A percentile compares a stretch with the other conserved stretches of the same genome.
These are phyloP conservation scores for Polyodon spathula DNA, from an alignment of 2,113 vertebrate genomes.

Conservation along the genomic window DNA sequence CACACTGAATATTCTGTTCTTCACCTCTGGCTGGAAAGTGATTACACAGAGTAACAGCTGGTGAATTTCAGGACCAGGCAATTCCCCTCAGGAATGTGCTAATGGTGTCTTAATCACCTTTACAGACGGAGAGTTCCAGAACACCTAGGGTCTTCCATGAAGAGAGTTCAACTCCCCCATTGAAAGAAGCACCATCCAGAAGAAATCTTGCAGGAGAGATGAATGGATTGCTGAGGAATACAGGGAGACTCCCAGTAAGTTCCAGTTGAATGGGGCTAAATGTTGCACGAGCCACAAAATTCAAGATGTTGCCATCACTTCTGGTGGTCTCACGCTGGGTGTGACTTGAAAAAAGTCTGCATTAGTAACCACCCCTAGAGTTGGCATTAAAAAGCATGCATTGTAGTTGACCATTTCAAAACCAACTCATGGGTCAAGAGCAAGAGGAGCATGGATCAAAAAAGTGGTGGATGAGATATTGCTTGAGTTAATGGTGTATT, in stretches of 20 bases:
- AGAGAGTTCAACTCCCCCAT: slow-evolving; percentile 1
- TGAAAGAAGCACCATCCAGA: background rate
- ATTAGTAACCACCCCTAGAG: background rate
- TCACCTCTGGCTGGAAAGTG: slow-evolving; percentile 6
- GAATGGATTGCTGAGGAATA: slow-evolving; percentile 7
- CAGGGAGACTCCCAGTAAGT: slow-evolving; percentile 11
- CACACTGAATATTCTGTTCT: background rate
- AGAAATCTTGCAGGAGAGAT: slow-evolving; percentile 5
- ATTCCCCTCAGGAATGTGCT: slow-evolving; percentile 16
- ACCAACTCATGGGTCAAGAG: background rate
- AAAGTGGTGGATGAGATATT: no score
- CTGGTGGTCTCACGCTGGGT: slow-evolving; percentile 2
- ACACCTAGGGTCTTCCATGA: slow-evolving; percentile 6
- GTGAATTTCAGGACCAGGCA: slow-evolving; percentile 15
- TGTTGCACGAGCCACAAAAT: background rate
- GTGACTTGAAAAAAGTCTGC: background rate
- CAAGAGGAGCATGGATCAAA: no score
- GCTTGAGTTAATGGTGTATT: no score
- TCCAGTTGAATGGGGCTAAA: background rate
- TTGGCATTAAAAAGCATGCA: slow-evolving; percentile 2
- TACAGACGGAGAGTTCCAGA: slow-evolving; percentile 7
- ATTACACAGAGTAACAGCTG: slow-evolving; percentile 13
- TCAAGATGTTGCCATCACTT: background rate
- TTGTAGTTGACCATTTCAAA: background rate
- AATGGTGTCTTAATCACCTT: slow-evolving; percentile 17